A percentile compares a stretch with the other conserved stretches of the same genome.
phyloP scores from a whole-genome alignment of 2,888 invertebrate species.

The Pherbina coryleti region DNA sequence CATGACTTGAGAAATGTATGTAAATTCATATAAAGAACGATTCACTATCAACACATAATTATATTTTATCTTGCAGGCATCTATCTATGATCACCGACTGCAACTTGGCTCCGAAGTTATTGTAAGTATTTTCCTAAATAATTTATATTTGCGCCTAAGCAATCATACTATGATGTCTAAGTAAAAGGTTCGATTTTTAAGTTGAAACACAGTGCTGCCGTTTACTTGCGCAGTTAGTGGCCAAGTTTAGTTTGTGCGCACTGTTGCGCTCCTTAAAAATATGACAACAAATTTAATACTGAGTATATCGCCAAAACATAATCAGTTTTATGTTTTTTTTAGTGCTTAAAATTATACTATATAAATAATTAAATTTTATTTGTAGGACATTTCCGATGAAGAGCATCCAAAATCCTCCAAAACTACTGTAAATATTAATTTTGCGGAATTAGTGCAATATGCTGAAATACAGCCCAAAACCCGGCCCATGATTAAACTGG shows the following conservation, averaged over 20 bases:
- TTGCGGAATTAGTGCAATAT: constrained; percentile 29
- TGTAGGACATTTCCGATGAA: constrained; percentile 32
- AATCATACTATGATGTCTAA: constrained; percentile 53
- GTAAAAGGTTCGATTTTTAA: constrained; percentile 62
- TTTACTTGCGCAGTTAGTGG: constrained; percentile 58
- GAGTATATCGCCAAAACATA: constrained; percentile 41
- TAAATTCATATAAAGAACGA: background rate
- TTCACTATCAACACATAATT: background rate
- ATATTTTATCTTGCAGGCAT: constrained; percentile 37
- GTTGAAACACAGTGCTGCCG: constrained; percentile 30
- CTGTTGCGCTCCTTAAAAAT: constrained; percentile 41
- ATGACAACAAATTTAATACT: constrained; percentile 55
- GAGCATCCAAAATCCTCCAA: background rate
- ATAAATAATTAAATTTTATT: background rate
- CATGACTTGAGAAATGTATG: constrained; percentile 53
- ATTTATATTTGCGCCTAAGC: background rate
- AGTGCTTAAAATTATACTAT: background rate
- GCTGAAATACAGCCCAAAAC: background rate
- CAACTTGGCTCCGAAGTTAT: background rate
- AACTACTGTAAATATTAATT: constrained; percentile 10
- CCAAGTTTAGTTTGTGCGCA: constrained; percentile 3
- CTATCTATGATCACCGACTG: constrained; percentile 41
- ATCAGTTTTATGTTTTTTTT: too few species aligned
- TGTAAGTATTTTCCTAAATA: constrained; percentile 17
- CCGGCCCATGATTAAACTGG: constrained; percentile 27